Percentiles rank a stretch among this genome's conserved stretches.
Evolutionary conservation across 2,797 vertebrate species (phyloP).

Genomic region (Luscinia megarhynchos): DNA sequence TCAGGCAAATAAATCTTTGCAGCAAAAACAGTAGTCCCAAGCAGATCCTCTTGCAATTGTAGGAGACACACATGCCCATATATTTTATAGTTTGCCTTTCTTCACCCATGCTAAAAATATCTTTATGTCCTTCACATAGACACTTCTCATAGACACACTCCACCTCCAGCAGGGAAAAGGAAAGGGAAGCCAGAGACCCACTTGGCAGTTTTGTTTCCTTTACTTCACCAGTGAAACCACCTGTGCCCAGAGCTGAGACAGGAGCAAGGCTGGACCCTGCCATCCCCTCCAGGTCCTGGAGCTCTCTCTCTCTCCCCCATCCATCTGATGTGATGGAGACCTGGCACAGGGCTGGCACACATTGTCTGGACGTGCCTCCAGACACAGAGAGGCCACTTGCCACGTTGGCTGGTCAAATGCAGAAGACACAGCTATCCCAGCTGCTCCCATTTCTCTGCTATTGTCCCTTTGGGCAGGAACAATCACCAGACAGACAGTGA

Average conservation of each 20-base stretch:
- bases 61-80: not conserved
- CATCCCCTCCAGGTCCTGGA: not conserved
- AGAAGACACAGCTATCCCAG: not conserved
- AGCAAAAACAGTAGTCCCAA: not conserved
- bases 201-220: not conserved
- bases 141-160: not conserved
- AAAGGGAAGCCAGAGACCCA: not conserved
- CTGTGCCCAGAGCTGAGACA: not conserved
- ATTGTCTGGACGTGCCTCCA: not conserved
- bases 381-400: not conserved
- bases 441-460: not conserved
- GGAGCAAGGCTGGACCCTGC: not conserved
- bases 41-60: not conserved
- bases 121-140: not conserved
- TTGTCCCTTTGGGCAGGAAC: not conserved
- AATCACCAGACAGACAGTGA: not conserved
- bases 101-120: conserved; percentile 34
- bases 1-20: not conserved
- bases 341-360: not conserved
- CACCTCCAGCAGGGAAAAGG: not conserved
- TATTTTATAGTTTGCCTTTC: not conserved
- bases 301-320: fast-evolving
- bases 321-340: fast-evolving
- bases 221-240: not conserved
- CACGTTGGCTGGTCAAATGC: not conserved